Evolutionary conservation across 2,797 vertebrate genomes (phyloP), one percentile per base, ranked within the genome.

Genomic region (Leuciscus waleckii): DNA sequence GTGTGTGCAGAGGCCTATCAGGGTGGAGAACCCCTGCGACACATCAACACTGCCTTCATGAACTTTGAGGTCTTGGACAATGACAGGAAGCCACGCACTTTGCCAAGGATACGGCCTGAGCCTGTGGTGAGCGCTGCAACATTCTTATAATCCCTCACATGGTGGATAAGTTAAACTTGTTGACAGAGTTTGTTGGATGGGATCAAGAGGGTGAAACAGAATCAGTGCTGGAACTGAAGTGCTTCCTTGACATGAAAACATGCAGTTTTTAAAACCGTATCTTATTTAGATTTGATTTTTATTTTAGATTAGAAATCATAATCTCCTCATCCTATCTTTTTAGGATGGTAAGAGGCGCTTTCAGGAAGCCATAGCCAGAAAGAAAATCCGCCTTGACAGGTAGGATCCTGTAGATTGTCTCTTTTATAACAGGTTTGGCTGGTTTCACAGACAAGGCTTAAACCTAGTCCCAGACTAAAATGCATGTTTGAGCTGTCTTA

Each of bases 41-140:
- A 99, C 90, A 98, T 99, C 94, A 99, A 99, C 93, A 98, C 97
- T 0, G 98, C 98, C 83, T 98, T 99, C 92, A 99, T 99, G 98
- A 98, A 96, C 85, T 99, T 98, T 4, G 95, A 97, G 91, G 97
- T 98, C 86, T 91, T 98, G 90, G 96, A 97, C 71, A 89, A 92
- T 78, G 94, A 97, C 35, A 95, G 95, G 19, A 97, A 93, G 88
- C 95, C 95, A 56, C 35, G 92, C 90, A 94, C 89, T 0, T 90
- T 99, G 87, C 97, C 98, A 14, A 93, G 94, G 90, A 93, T 99
- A 91, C 94, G 93, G 91, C 98, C 98, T 0, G 97, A 97, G 89
- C 95, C 96, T 0, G 96, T 97, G 95, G 98, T 99, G 92, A 96
- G 97, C 91, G 56, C 17, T 17, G n/a, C 29, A 35, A 68, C 81